Evolutionary conservation across 2,113 vertebrate genomes (phyloP).

Genomic region (Sminthopsis crassicaudata): DNA sequence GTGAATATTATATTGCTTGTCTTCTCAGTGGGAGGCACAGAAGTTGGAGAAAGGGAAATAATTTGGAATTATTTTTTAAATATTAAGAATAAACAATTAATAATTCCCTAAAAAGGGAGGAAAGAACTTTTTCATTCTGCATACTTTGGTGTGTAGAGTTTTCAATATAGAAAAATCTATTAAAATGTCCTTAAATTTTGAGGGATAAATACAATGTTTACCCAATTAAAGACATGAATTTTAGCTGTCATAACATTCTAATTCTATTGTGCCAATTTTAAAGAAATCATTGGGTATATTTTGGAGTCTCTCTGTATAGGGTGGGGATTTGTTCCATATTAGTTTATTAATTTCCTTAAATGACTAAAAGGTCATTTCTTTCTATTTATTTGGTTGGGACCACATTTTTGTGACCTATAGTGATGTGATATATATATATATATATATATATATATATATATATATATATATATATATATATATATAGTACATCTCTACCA

Average conservation of each 20-base stretch:
- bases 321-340: not conserved
- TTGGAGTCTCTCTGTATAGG: not conserved
- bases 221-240: not conserved
- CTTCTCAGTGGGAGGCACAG: not conserved
- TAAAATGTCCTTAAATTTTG: not conserved
- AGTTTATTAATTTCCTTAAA: not conserved
- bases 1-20: not conserved
- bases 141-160: not conserved
- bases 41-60: not conserved
- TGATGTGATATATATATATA: not conserved
- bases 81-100: not conserved
- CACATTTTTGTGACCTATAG: not conserved
- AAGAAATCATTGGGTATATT: not conserved
- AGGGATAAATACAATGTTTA: too few species aligned
- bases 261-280: not conserved
- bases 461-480: not conserved
- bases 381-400: not conserved
- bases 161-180: not conserved
- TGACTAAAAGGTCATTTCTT: not conserved
- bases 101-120: not conserved
- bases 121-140: not conserved
- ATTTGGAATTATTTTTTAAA: not conserved
- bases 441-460: too few species aligned
- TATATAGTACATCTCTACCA: too few species aligned
- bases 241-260: not conserved